Conservation (phyloP, 2,797 vertebrate species). For the Anas bernieri region DNA sequence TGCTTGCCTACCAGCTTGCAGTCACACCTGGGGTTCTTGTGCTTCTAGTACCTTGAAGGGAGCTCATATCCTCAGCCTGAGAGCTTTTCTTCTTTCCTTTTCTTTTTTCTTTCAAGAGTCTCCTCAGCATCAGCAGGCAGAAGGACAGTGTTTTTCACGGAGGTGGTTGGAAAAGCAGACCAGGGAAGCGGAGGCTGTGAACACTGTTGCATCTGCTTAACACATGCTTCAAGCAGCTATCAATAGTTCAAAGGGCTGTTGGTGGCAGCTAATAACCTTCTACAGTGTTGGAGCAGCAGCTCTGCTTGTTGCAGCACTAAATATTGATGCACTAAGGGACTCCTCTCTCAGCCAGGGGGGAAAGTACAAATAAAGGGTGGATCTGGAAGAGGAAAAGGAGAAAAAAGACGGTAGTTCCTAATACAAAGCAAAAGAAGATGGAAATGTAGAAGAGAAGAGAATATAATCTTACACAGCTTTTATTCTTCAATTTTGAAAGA, state of each 20-base stretch:
- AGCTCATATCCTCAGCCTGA: not conserved
- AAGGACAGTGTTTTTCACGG: not conserved
- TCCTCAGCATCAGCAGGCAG: not conserved
- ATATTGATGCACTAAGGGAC: not conserved
- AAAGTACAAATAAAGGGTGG: not conserved
- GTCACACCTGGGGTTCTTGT: not conserved
- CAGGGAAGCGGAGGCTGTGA: not conserved
- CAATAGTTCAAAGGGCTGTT: slow-evolving; percentile 24
- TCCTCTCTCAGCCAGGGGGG: not conserved
- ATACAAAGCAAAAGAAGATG: not conserved
- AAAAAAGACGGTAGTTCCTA: not conserved
- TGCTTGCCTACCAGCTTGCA: not conserved
- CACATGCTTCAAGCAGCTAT: slow-evolving; percentile 3
- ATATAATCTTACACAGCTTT: not conserved
- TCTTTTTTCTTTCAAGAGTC: not conserved
- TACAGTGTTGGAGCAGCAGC: not conserved
- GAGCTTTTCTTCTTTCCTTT: not conserved
- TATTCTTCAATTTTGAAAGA: not conserved
- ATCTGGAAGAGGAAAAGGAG: not conserved
- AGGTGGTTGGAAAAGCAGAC: not conserved
- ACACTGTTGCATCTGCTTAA: not conserved
- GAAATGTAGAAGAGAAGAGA: not conserved
- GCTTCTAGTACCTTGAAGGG: not conserved
- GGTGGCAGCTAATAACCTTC: not conserved
- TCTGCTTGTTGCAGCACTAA: not conserved